phyloP scores from a whole-genome alignment of 37 sponge, comb jelly and placozoan species.

The Theonella swinhoei region DNA sequence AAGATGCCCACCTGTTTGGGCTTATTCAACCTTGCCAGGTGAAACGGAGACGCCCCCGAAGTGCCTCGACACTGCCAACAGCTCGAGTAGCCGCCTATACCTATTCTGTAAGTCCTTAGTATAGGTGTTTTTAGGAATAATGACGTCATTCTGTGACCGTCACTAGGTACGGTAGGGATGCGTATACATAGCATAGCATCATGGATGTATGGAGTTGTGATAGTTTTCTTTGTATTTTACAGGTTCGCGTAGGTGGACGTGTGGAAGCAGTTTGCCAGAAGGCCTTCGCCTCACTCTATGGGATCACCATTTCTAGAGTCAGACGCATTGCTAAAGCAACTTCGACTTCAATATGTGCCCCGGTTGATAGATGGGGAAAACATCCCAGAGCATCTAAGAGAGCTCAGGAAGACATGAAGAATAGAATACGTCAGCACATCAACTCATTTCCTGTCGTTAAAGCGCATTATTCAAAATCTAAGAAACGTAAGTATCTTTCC shows the following conservation, averaged over 20 bases:
- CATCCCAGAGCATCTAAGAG: neutral
- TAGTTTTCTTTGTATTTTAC: neutral
- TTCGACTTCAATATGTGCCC: neutral
- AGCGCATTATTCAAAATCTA: constrained; percentile 2
- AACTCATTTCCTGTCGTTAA: constrained; percentile 3
- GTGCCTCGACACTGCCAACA: neutral
- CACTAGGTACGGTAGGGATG: neutral
- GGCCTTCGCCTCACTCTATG: neutral
- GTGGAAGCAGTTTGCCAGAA: neutral
- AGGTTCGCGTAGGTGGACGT: neutral
- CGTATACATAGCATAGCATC: no score
- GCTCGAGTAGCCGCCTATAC: neutral
- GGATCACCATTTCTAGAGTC: neutral
- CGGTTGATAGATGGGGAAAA: neutral
- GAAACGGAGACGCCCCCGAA: neutral
- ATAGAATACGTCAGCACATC: neutral
- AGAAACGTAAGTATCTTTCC: neutral
- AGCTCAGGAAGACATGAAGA: neutral
- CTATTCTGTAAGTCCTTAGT: neutral
- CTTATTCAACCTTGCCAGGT: neutral
- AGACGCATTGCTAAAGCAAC: constrained; percentile 1
- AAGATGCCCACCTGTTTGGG: constrained; percentile 16
- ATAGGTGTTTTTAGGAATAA: neutral
- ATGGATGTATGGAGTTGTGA: no score
- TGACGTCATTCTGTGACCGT: neutral